Conservation (phyloP, 2,113 vertebrate species). For the Prietella phreatophila region DNA sequence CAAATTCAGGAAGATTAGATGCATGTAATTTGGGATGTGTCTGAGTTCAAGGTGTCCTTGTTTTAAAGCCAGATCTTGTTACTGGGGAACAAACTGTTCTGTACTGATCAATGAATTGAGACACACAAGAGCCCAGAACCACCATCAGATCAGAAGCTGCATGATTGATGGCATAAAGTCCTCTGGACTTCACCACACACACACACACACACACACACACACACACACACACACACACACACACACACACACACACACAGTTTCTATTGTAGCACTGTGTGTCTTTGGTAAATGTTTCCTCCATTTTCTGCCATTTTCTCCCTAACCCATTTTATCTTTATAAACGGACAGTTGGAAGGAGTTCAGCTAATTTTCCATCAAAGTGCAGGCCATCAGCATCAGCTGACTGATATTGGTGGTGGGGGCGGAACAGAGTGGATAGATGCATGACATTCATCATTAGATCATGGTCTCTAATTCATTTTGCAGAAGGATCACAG, state of each 20-base stretch:
- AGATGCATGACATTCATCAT: constrained; percentile 30
- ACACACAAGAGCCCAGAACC: neutral
- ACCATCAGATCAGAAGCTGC: constrained; percentile 7
- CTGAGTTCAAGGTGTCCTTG: constrained; percentile 3
- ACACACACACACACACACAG: neutral
- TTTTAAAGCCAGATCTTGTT: neutral
- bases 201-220: neutral
- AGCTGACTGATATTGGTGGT: constrained; percentile 39
- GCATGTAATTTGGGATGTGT: neutral
- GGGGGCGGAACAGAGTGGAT: neutral
- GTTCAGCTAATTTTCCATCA: constrained; percentile 61
- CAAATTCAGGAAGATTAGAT: neutral
- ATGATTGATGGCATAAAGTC: constrained; percentile 39
- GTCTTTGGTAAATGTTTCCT: constrained; percentile 20
- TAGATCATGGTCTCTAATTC: constrained; percentile 66
- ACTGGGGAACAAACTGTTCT: neutral
- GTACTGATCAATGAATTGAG: constrained; percentile 15
- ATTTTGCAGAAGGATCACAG: constrained; percentile 62
- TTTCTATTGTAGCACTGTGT: neutral
- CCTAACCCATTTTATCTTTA: constrained; percentile 64
- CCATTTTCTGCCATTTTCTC: constrained; percentile 53
- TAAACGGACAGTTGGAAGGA: constrained; percentile 63
- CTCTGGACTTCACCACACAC: neutral
- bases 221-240: neutral
- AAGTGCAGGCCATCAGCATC: constrained; percentile 53